Evolutionary conservation across 2,113 vertebrate genomes (phyloP).

Genomic region (Melospiza georgiana): DNA sequence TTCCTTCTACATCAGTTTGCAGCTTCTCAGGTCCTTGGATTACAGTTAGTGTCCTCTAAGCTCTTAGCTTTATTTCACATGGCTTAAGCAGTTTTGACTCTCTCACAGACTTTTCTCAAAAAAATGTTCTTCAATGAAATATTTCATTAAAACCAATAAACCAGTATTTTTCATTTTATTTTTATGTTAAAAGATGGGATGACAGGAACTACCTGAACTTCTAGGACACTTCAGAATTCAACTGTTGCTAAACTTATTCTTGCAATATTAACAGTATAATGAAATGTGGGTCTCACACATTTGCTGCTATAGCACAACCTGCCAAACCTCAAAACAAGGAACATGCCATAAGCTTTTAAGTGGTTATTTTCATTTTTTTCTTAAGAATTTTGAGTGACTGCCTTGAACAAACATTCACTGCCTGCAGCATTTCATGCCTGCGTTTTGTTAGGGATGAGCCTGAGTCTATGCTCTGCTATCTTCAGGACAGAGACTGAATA

Average conservation of each 20-base stretch:
- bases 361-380: neutral
- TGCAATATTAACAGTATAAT: neutral
- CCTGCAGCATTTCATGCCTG: neutral
- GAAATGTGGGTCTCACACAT: neutral
- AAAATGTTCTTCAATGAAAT: neutral
- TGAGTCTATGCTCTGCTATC: neutral
- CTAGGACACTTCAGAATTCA: neutral
- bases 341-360: neutral
- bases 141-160: neutral
- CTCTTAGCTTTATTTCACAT: neutral
- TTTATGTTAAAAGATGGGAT: neutral
- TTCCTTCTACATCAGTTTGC: neutral
- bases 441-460: neutral
- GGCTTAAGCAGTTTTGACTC: neutral
- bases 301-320: neutral
- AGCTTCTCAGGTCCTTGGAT: neutral
- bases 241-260: neutral
- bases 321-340: neutral
- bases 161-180: neutral
- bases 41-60: neutral
- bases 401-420: neutral
- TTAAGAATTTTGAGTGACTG: neutral
- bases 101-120: neutral
- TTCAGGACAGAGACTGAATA: neutral
- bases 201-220: neutral